Conservation (phyloP, 2,888 invertebrate genomes). For the Campoletis raptor region DNA sequence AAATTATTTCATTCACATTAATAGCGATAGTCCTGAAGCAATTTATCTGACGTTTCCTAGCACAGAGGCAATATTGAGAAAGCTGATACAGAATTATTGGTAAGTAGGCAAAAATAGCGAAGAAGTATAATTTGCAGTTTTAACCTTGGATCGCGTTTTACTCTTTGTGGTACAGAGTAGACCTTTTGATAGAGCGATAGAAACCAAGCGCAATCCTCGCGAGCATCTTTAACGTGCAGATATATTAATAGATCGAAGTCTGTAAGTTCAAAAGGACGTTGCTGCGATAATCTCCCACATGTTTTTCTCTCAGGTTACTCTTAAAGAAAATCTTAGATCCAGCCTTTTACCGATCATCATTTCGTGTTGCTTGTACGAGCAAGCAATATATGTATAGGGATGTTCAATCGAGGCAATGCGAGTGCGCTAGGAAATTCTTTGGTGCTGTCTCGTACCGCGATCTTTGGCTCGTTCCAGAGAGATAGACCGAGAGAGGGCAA, state of each 20-base stretch:
- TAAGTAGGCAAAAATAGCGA: conserved; percentile 12
- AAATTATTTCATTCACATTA: background rate
- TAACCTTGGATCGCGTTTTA: conserved; percentile 7
- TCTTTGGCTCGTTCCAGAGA: conserved; percentile 21
- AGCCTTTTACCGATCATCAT: conserved; percentile 51
- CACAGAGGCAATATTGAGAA: conserved; percentile 5
- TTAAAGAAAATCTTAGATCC: conserved; percentile 43
- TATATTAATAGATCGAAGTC: conserved; percentile 48
- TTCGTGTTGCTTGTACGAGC: conserved; percentile 46
- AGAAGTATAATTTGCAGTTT: background rate
- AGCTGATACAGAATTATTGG: conserved; percentile 10
- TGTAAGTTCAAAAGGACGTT: conserved; percentile 26
- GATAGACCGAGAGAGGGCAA: background rate
- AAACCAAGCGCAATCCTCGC: conserved; percentile 13
- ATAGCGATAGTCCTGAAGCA: background rate
- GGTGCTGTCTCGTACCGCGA: conserved; percentile 48
- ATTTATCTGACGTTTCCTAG: background rate
- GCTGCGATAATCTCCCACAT: conserved; percentile 27
- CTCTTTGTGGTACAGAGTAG: background rate
- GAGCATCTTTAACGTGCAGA: conserved; percentile 31
- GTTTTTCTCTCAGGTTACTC: conserved; percentile 31
- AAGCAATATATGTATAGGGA: conserved; percentile 31
- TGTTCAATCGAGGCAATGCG: conserved; percentile 59
- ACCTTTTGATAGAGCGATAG: conserved; percentile 31
- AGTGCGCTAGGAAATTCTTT: conserved; percentile 53